Base-by-base conservation (phyloP, 2,797 vertebrate species). In the Cercopithecus neglectus region DNA sequence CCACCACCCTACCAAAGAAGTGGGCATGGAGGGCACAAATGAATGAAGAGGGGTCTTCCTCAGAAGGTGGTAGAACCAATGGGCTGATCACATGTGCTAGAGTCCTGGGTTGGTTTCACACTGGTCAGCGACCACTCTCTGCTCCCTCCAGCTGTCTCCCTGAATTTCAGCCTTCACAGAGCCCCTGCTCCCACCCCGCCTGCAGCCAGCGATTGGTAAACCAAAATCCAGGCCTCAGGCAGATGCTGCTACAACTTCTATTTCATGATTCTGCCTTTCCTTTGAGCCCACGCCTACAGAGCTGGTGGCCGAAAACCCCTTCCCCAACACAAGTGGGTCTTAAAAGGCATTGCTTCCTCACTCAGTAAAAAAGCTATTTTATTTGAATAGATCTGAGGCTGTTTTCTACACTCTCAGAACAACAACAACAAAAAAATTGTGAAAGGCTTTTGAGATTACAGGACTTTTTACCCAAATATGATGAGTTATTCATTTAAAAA, bases 401-500 rank as follows among this genome's bases (percentile, higher is more conserved):
- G 92, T 74, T 96, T 67, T 94, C 94, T 90, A 46, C 36, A 95
- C 50, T 90, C 80, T 92, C 89, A 33, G 83, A 96, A 90, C 53
- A 64, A 84, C 4, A 48, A 48, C 13, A 48, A 48, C 13, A 93
- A 86, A 89, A 93, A 93, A 96, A 81, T 79, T 96, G 95, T 96
- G 96, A 95, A 96, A 96, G 84, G 82, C 92, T 97, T 92, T 78
- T 90, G 96, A 97, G 93, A 97, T 95, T 96, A 97, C 55, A 79
- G 96, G 94, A 95, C 79, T 97, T 97, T 97, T 92, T 96, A 93
- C 64, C 89, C 94, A 97, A 96, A 97, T 95, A 94, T 70, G 96
- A 98, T 97, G 97, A 98, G 96, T 96, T 97, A 97, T 91, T 93
- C 85, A 94, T 96, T 98, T 98, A 98, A 97, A 98, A 97, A 98